Evolutionary conservation across 2,888 invertebrate species (phyloP).

Genomic region (Zaprionus lineosus): DNA sequence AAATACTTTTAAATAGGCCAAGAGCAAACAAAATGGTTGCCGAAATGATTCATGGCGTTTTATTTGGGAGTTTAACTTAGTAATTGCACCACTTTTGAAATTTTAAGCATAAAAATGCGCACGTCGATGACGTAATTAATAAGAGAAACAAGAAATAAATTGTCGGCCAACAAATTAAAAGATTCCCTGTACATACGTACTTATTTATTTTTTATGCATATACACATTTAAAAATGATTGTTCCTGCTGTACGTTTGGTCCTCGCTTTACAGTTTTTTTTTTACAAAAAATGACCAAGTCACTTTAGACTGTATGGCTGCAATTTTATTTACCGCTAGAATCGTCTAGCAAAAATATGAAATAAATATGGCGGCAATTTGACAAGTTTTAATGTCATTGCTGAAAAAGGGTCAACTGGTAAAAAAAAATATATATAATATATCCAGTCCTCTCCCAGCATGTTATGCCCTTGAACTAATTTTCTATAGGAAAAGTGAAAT

Average conservation of each 20-base stretch:
- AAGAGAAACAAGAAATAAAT: slow-evolving; percentile 57
- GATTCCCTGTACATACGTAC: slow-evolving; percentile 14
- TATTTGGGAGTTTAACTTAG: slow-evolving; percentile 46
- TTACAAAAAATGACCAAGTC: slow-evolving; percentile 37
- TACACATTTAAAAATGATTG: slow-evolving; percentile 40
- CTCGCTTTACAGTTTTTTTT: slow-evolving; percentile 27
- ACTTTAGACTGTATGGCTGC: slow-evolving; percentile 49
- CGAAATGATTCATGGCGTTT: slow-evolving; percentile 64
- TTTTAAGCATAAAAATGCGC: slow-evolving; percentile 60
- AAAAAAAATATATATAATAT: slow-evolving; percentile 24
- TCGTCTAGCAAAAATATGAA: slow-evolving; percentile 40
- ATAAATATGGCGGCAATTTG: slow-evolving; percentile 72
- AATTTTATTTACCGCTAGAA: slow-evolving; percentile 71
- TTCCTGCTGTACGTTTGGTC: slow-evolving; percentile 35
- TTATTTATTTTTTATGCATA: too few relatives aligned
- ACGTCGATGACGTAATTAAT: slow-evolving; percentile 72
- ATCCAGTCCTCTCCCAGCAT: too few relatives aligned
- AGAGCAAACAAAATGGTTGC: slow-evolving; percentile 53
- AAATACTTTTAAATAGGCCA: slow-evolving; percentile 59
- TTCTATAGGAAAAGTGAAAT: slow-evolving; percentile 25
- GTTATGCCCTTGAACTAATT: slow-evolving; percentile 72
- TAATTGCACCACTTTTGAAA: slow-evolving; percentile 54
- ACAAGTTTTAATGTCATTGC: slow-evolving; percentile 56
- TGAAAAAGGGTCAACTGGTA: slow-evolving; percentile 62
- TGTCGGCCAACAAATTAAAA: slow-evolving; percentile 37